These are phyloP conservation scores for Ditylenchus dipsaci DNA, from an alignment of 1,140 invertebrate genomes.

Conservation along the genomic window DNA sequence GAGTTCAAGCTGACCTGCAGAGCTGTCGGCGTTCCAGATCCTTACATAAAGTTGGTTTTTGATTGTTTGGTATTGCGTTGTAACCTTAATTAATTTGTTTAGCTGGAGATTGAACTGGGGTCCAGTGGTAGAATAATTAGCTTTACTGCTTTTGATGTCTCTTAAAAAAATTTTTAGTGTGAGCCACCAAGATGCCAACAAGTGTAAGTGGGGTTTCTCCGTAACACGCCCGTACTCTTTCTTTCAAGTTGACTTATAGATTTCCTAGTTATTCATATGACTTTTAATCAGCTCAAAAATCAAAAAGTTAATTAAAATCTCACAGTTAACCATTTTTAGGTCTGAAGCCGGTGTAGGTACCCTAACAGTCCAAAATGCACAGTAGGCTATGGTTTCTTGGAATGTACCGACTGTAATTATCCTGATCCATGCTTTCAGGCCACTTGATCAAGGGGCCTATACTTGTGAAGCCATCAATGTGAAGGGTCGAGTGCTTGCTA, in stretches of 20 bases:
- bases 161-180: constrained; percentile 43
- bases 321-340: constrained; percentile 58
- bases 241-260: constrained; percentile 2
- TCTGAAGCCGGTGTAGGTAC: constrained; percentile 75
- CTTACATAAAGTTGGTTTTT: constrained; percentile 66
- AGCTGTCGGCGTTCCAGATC: constrained; percentile 80
- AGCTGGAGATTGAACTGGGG: constrained; percentile 96
- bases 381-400: constrained; percentile 36
- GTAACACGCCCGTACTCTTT: background rate
- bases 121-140: constrained; percentile 65
- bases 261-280: no score
- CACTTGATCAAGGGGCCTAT: constrained; percentile 82
- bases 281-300: no score
- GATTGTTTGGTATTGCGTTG: no score
- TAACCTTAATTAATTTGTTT: no score
- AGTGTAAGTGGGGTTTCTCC: background rate
- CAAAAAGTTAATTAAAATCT: no score
- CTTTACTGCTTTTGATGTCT: background rate
- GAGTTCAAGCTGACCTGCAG: constrained; percentile 75
- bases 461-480: constrained; percentile 93
- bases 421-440: constrained; percentile 22
- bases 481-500: constrained; percentile 75
- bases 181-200: constrained; percentile 72
- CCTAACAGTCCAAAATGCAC: constrained; percentile 67
- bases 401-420: constrained; percentile 16